Percentiles rank a stretch among this genome's conserved stretches.
Conservation (phyloP, 2,888 invertebrate species). For the Troides aeacus region DNA sequence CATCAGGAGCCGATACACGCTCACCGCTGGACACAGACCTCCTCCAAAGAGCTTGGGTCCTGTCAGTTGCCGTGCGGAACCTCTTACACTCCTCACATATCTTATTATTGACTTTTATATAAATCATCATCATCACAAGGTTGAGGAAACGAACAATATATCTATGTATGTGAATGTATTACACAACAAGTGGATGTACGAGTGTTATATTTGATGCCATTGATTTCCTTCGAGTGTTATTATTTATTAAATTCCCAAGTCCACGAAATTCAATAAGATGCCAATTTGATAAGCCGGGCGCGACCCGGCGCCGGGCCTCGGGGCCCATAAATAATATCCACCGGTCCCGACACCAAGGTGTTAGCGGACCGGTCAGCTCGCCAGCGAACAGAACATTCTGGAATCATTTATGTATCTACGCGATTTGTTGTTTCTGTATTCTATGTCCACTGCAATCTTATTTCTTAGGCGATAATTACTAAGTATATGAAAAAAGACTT, state of each 20-base stretch:
- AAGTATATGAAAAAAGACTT: no score
- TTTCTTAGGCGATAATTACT: background rate
- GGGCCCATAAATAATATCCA: conserved; percentile 41
- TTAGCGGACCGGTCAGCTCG: background rate
- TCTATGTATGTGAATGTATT: no score
- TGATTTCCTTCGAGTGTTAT: conserved; percentile 6
- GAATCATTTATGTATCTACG: background rate
- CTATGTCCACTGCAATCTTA: background rate
- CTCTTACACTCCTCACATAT: no score
- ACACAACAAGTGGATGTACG: no score
- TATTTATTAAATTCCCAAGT: conserved; percentile 28
- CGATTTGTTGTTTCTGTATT: background rate
- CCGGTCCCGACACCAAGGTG: conserved; percentile 11
- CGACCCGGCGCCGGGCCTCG: conserved; percentile 31
- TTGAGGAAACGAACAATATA: no score
- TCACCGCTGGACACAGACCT: no score
- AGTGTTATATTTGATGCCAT: background rate
- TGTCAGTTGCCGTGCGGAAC: no score
- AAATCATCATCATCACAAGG: no score
- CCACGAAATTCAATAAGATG: conserved; percentile 41
- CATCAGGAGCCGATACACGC: no score
- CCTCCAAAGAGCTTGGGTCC: no score
- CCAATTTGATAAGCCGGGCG: conserved; percentile 37
- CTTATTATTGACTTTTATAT: no score
- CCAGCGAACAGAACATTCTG: background rate